phyloP scores from a whole-genome alignment of 2,888 invertebrate genomes.

The Sycophila texana region DNA sequence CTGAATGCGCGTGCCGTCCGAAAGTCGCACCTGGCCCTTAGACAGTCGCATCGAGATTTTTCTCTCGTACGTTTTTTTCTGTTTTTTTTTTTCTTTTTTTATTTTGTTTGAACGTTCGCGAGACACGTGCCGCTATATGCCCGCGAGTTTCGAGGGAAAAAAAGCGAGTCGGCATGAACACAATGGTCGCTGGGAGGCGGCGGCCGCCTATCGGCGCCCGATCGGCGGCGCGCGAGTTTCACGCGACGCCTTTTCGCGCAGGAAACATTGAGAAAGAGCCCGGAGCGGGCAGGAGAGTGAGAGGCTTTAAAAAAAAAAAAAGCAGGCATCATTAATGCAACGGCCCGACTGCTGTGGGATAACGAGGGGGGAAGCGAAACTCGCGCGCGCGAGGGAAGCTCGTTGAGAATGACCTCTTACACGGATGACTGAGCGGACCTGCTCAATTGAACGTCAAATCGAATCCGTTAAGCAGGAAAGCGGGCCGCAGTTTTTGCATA shows the following conservation, averaged over 20 bases:
- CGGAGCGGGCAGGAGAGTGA: not conserved
- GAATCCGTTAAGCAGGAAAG: slow-evolving; percentile 29
- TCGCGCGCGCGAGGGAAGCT: not conserved
- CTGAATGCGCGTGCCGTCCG: no score
- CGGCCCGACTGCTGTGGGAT: not conserved
- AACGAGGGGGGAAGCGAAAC: slow-evolving; percentile 17
- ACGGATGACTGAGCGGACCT: slow-evolving; percentile 41
- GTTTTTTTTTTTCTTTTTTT: no score
- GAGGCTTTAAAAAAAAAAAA: slow-evolving; percentile 20
- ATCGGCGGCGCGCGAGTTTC: slow-evolving; percentile 23
- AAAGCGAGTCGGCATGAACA: slow-evolving; percentile 21
- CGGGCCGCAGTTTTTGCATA: slow-evolving; percentile 20
- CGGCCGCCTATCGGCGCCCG: slow-evolving; percentile 32
- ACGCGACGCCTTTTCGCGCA: not conserved
- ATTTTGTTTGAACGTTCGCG: no score
- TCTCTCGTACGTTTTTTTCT: no score
- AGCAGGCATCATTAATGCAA: slow-evolving; percentile 40
- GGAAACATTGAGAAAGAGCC: not conserved
- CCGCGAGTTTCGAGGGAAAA: not conserved
- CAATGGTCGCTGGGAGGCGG: slow-evolving; percentile 15
- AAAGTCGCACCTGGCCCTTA: not conserved
- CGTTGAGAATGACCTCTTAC: slow-evolving; percentile 50
- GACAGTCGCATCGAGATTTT: not conserved
- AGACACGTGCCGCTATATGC: not conserved
- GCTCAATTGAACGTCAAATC: slow-evolving; percentile 52